Conservation (phyloP, 1,140 invertebrate species). For the Orchesella cincta region DNA sequence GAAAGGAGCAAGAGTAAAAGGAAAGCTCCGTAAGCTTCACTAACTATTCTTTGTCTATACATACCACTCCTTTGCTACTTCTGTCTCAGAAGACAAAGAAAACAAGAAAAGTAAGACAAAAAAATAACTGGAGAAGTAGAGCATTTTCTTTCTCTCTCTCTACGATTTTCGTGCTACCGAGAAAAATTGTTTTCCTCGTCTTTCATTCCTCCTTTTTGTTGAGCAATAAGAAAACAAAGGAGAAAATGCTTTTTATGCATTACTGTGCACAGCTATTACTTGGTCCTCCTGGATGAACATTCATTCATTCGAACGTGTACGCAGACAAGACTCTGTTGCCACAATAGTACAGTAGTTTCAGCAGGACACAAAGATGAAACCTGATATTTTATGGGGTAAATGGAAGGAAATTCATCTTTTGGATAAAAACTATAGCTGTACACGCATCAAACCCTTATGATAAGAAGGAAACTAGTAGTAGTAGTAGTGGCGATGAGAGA, state of each 20-base stretch:
- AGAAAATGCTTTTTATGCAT: neutral
- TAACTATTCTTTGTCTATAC: neutral
- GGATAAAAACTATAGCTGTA: too few relatives aligned
- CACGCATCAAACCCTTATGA: too few relatives aligned
- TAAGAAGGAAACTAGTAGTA: too few relatives aligned
- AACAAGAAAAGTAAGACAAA: neutral
- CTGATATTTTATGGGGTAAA: neutral
- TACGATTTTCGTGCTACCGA: too few relatives aligned
- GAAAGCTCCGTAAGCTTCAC: neutral
- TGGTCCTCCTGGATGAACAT: neutral
- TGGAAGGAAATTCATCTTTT: too few relatives aligned
- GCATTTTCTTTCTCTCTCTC: too few relatives aligned
- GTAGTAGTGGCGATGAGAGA: neutral
- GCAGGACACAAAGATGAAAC: too few relatives aligned
- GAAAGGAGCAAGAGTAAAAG: constrained; percentile 4
- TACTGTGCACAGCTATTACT: neutral
- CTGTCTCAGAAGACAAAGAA: neutral
- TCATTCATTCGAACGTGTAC: neutral
- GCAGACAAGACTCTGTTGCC: too few relatives aligned
- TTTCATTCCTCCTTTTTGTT: neutral
- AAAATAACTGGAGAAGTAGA: neutral
- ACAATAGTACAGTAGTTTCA: too few relatives aligned
- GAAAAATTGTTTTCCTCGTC: neutral
- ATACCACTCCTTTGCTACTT: neutral
- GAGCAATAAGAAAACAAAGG: neutral